Conservation (phyloP, 35 echinoderm and acorn worm genomes). For the Eucidaris tribuloides region DNA sequence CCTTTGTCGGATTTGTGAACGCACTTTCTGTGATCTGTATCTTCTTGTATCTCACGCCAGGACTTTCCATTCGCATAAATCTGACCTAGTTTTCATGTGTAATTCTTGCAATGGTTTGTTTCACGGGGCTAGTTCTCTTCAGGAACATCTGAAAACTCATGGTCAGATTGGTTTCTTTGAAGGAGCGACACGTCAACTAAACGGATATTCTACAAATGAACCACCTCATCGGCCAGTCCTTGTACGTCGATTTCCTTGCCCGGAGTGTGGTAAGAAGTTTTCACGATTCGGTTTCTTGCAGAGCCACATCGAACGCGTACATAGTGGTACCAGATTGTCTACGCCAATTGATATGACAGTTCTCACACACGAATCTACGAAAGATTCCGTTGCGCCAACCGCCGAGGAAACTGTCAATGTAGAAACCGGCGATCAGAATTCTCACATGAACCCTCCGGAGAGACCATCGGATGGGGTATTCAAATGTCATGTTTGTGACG, state of each 20-base stretch:
- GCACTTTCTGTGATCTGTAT: constrained; percentile 2
- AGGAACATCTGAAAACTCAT: neutral
- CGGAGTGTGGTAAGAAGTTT: constrained; percentile 34
- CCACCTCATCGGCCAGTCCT: neutral
- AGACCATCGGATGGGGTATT: neutral
- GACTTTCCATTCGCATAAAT: neutral
- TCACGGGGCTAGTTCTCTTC: neutral
- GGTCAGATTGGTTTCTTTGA: neutral
- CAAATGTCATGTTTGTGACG: neutral
- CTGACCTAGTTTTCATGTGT: neutral
- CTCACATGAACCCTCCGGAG: neutral
- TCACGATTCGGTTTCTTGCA: constrained; percentile 18
- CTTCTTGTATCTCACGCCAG: neutral
- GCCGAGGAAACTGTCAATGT: neutral
- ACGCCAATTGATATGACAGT: neutral
- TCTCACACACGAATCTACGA: neutral
- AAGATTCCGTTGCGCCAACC: neutral
- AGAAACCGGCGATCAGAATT: neutral
- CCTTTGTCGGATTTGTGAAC: constrained; percentile 3
- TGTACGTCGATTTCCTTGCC: constrained; percentile 6
- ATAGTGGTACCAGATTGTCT: neutral
- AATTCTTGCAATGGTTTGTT: neutral
- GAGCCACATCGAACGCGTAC: constrained; percentile 30
- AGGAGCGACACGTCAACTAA: neutral
- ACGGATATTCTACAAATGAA: neutral